Conservation (phyloP, 2,113 vertebrate species). For the Patagioenas fasciata region DNA sequence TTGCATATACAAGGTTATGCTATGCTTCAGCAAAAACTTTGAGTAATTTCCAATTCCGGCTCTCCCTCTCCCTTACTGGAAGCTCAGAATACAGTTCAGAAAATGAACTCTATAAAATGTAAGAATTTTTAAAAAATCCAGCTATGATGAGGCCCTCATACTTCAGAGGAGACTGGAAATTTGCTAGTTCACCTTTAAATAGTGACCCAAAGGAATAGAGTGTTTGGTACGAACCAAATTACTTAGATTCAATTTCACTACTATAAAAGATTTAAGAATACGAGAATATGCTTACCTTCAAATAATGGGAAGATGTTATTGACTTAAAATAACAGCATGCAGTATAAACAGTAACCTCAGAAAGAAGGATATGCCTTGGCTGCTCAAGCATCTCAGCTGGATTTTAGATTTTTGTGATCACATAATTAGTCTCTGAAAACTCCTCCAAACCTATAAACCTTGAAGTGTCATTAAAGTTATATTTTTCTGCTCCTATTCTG, state of each 20-base stretch:
- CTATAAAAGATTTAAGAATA: neutral
- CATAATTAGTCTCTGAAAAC: slow-evolving; percentile 8
- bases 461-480: neutral
- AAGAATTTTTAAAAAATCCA: neutral
- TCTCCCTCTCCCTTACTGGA: neutral
- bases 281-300: neutral
- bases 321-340: slow-evolving; percentile 18
- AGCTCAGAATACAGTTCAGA: neutral
- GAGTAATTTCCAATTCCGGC: neutral
- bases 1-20: neutral
- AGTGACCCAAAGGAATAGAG: neutral
- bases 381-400: neutral
- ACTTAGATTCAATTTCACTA: neutral
- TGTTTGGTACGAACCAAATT: neutral
- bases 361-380: neutral
- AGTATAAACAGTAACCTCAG: slow-evolving; percentile 9
- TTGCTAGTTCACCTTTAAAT: neutral
- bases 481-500: neutral
- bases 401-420: neutral
- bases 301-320: neutral
- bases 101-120: neutral
- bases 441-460: neutral
- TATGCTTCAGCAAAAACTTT: neutral
- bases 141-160: neutral
- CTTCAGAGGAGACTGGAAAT: neutral